A percentile compares a stretch with the other conserved stretches of the same genome.
These are phyloP conservation scores for Euclidia mi DNA, from an alignment of 2,888 invertebrate genomes.

Conservation along the genomic window DNA sequence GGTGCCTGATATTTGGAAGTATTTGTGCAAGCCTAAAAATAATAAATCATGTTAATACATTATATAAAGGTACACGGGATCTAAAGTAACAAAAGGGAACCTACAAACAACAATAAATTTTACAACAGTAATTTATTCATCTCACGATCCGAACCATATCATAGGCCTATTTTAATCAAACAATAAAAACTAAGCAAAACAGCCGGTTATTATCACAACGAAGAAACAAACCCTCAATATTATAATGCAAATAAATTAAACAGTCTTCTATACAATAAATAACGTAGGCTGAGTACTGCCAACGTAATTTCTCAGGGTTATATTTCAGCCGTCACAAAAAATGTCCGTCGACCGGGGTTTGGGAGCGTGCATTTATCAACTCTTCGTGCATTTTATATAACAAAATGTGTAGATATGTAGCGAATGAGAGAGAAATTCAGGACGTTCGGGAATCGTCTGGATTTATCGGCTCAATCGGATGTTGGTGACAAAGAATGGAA, in stretches of 20 bases:
- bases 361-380: slow-evolving; percentile 54
- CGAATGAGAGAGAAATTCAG: slow-evolving; percentile 24
- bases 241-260: slow-evolving; percentile 7
- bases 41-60: too few relatives aligned
- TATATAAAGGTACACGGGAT: too few relatives aligned
- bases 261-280: slow-evolving; percentile 32
- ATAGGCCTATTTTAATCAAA: not conserved
- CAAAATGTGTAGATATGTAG: slow-evolving; percentile 29
- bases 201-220: too few relatives aligned
- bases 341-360: slow-evolving; percentile 39
- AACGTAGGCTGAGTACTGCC: slow-evolving; percentile 33
- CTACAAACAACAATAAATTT: too few relatives aligned
- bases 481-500: too few relatives aligned
- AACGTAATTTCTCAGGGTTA: slow-evolving; percentile 46
- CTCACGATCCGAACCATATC: not conserved
- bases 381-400: slow-evolving; percentile 40
- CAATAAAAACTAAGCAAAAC: not conserved
- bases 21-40: too few relatives aligned
- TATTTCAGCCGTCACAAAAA: slow-evolving; percentile 51
- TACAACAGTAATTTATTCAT: not conserved
- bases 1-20: too few relatives aligned
- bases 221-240: slow-evolving; percentile 1
- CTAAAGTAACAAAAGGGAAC: too few relatives aligned
- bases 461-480: slow-evolving; percentile 32
- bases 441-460: slow-evolving; percentile 13